Conservation (phyloP, 2,888 invertebrate species). For the Elegia similella region DNA sequence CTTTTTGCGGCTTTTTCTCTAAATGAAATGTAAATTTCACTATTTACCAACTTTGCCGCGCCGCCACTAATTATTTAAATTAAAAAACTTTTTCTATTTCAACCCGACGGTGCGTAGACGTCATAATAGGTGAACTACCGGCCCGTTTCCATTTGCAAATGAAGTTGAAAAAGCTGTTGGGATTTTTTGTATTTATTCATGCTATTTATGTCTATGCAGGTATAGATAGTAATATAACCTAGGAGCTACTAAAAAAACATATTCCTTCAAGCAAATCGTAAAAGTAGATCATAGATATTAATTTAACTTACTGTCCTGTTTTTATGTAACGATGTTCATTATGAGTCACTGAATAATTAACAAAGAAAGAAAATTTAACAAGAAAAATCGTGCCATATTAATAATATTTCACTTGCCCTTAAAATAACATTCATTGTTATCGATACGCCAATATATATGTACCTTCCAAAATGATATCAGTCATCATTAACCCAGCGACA, state of each 20-base stretch:
- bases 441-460: not conserved
- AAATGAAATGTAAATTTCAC: slow-evolving; percentile 23
- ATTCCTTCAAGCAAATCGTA: no score
- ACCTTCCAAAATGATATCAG: slow-evolving; percentile 1
- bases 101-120: slow-evolving; percentile 10
- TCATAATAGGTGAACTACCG: slow-evolving; percentile 1
- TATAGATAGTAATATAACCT: not conserved
- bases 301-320: no score
- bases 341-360: no score
- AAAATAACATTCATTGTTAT: not conserved
- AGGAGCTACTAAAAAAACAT: no score
- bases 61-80: slow-evolving; percentile 18
- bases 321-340: no score
- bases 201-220: not conserved
- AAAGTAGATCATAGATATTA: no score
- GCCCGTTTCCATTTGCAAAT: slow-evolving; percentile 9
- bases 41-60: slow-evolving; percentile 15
- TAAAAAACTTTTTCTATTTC: slow-evolving; percentile 18
- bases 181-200: not conserved
- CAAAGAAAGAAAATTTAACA: no score
- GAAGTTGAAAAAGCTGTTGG: not conserved
- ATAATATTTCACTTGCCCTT: no score
- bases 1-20: slow-evolving; percentile 45
- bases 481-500: slow-evolving; percentile 6
- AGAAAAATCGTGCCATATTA: no score